Conservation (phyloP, 2,113 vertebrate genomes). For the Oceanites oceanicus region DNA sequence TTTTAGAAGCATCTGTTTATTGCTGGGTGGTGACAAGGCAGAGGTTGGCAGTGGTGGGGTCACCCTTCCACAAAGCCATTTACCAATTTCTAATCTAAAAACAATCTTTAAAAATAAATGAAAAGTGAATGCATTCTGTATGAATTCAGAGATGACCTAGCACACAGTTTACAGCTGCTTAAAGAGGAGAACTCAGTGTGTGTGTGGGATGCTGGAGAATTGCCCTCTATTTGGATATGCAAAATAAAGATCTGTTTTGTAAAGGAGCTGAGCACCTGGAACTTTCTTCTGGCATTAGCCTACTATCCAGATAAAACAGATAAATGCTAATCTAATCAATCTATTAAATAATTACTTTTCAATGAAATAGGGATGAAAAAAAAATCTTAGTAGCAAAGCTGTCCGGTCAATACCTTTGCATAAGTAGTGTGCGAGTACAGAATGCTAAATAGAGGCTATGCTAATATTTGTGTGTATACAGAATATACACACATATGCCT, state of each 20-base stretch:
- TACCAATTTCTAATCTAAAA: neutral
- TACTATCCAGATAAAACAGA: conserved; percentile 1
- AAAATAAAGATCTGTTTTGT: conserved; percentile 33
- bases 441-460: neutral
- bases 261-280: conserved; percentile 1
- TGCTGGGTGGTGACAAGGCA: neutral
- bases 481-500: neutral
- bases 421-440: neutral
- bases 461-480: neutral
- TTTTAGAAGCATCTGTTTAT: conserved; percentile 13
- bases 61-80: neutral
- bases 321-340: conserved; percentile 17
- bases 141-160: conserved; percentile 10
- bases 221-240: conserved; percentile 18
- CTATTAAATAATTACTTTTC: conserved; percentile 18
- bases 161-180: conserved; percentile 3
- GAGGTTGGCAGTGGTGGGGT: neutral
- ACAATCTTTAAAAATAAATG: conserved; percentile 27
- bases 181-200: neutral
- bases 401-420: neutral
- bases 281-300: conserved; percentile 2
- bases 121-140: neutral
- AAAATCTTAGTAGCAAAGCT: neutral
- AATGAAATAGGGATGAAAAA: neutral
- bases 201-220: neutral